phyloP scores from a whole-genome alignment of 2,113 vertebrate species.

The Osmerus mordax region DNA sequence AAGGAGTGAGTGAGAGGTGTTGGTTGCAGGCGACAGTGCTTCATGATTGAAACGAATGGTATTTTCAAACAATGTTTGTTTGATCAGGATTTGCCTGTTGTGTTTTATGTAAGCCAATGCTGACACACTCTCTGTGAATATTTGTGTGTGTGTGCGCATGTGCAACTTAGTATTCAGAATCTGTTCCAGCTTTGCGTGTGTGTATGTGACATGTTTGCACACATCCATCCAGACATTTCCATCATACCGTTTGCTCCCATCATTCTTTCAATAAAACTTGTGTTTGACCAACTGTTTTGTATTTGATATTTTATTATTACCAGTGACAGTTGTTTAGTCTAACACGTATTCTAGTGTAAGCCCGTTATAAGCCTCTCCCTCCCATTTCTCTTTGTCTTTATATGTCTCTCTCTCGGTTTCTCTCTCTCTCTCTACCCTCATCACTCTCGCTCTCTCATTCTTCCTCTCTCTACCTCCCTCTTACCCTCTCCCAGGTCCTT shows the following conservation, averaged over 20 bases:
- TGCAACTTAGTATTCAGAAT: too few relatives aligned
- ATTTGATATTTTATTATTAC: neutral
- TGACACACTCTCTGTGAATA: conserved; percentile 62
- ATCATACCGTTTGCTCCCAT: too few relatives aligned
- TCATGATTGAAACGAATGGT: conserved; percentile 62
- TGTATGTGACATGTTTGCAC: too few relatives aligned
- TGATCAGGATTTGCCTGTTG: conserved; percentile 59
- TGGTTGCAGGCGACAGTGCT: conserved; percentile 41
- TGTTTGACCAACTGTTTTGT: neutral
- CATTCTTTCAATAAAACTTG: neutral
- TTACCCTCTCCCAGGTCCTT: conserved; percentile 79
- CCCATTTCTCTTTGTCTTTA: neutral
- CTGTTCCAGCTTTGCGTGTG: too few relatives aligned
- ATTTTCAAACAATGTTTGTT: conserved; percentile 67
- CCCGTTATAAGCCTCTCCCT: neutral
- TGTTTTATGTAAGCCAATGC: conserved; percentile 57
- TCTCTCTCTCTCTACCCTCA: conserved; percentile 22
- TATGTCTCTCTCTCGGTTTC: neutral
- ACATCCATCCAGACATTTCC: too few relatives aligned
- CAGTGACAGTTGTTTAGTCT: neutral
- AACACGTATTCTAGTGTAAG: too few relatives aligned
- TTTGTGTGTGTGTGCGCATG: too few relatives aligned
- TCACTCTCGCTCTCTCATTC: conserved; percentile 30
- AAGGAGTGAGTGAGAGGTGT: neutral
- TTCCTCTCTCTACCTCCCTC: conserved; percentile 73